These are phyloP conservation scores for Scaptomyza graminum DNA, from an alignment of 1,140 invertebrate species.

Conservation along the genomic window DNA sequence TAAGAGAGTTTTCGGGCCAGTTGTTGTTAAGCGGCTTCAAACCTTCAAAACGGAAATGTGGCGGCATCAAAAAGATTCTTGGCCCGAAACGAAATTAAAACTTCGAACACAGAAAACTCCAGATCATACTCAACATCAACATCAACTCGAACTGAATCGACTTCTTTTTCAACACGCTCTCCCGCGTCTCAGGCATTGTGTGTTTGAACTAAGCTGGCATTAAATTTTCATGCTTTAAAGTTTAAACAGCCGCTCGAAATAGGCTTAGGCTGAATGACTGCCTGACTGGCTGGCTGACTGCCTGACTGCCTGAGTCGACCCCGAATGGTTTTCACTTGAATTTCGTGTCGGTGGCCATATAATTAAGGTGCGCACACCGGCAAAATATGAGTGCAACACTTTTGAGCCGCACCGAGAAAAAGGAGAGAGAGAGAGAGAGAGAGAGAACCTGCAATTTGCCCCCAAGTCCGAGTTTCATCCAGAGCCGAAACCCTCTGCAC, in stretches of 20 bases:
- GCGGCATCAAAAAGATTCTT: slow-evolving; percentile 56
- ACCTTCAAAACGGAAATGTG: slow-evolving; percentile 58
- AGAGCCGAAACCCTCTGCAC: slow-evolving; percentile 36
- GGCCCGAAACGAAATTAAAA: slow-evolving; percentile 6
- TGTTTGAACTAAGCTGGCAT: slow-evolving; percentile 69
- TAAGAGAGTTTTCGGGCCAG: slow-evolving; percentile 19
- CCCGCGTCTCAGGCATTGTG: slow-evolving; percentile 50
- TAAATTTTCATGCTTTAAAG: slow-evolving; percentile 79
- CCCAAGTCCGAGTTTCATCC: slow-evolving; percentile 6
- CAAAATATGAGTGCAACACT: slow-evolving; percentile 80
- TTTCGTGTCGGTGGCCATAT: slow-evolving; percentile 77
- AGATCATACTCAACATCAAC: too few species aligned
- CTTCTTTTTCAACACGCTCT: slow-evolving; percentile 37
- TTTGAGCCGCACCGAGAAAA: slow-evolving; percentile 38
- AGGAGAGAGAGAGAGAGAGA: slow-evolving; percentile 12
- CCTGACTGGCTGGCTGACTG: not conserved
- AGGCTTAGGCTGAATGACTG: slow-evolving; percentile 56
- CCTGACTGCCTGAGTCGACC: slow-evolving; percentile 12
- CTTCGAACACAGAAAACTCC: not conserved
- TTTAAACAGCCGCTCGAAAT: slow-evolving; percentile 78
- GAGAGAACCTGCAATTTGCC: slow-evolving; percentile 70
- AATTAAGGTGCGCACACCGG: slow-evolving; percentile 78
- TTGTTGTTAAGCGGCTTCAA: slow-evolving; percentile 49
- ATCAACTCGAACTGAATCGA: slow-evolving; percentile 9
- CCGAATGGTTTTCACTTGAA: slow-evolving; percentile 73